Conservation (phyloP, 2,888 invertebrate genomes). For the Aspidiotus destructor region DNA sequence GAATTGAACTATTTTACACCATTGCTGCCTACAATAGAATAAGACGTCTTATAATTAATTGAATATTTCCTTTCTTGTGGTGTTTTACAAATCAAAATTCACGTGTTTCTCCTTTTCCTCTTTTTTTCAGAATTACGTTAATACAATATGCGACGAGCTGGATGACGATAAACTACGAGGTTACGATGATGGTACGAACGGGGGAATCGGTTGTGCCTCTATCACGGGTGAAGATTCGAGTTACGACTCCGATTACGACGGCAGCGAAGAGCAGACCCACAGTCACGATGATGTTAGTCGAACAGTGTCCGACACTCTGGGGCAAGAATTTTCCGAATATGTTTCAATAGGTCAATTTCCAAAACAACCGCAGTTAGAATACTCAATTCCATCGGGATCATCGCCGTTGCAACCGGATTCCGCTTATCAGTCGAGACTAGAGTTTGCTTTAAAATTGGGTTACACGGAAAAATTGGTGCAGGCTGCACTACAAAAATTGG, state of each 20-base stretch:
- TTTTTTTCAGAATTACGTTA: slow-evolving; percentile 60
- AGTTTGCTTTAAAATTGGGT: slow-evolving; percentile 85
- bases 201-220: slow-evolving; percentile 40
- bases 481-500: slow-evolving; percentile 72
- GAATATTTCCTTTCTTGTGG: slow-evolving; percentile 15
- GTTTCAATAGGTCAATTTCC: slow-evolving; percentile 46
- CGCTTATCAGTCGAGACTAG: slow-evolving; percentile 57
- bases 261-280: slow-evolving; percentile 41
- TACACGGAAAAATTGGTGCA: slow-evolving; percentile 80
- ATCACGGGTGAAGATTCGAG: slow-evolving; percentile 61
- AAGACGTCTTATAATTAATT: not conserved
- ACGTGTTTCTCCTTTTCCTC: not conserved
- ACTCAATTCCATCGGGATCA: not conserved
- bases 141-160: slow-evolving; percentile 53
- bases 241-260: slow-evolving; percentile 74
- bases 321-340: slow-evolving; percentile 76
- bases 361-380: slow-evolving; percentile 37
- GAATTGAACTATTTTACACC: too few species aligned
- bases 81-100: too few species aligned
- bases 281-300: slow-evolving; percentile 66
- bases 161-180: slow-evolving; percentile 38
- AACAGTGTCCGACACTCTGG: slow-evolving; percentile 73
- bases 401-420: slow-evolving; percentile 25
- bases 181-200: slow-evolving; percentile 39
- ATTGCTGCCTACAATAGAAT: not conserved